Base-by-base conservation (phyloP, 2,113 vertebrate genomes). In the Psilopogon haemacephalus region DNA sequence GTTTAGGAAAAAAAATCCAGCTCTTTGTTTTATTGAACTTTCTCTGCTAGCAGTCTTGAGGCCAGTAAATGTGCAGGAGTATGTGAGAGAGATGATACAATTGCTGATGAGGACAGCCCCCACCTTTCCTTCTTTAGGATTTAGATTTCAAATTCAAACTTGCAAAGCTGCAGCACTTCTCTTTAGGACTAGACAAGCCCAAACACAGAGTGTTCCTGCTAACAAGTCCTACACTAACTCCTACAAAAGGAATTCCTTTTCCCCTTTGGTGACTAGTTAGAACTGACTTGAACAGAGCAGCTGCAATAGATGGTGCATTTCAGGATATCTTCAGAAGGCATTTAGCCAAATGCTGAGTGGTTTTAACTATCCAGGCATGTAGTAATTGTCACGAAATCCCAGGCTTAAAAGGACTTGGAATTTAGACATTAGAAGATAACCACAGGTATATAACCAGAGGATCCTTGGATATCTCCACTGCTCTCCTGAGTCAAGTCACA, bases 211-310 rank as follows among this genome's bases (percentile, higher is more conserved):
- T 68, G 81, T 91, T 92, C 60, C 86, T 79, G 82, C 71, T 95
- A 93, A 95, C 92, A 91, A 95, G 89, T 90, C 93, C 94, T 79
- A 93, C 72, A 88, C 86, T 90, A 93, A 92, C 91, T 82, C 84
- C 91, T 93, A 90, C 88, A 82, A 86, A 89, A 88, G 92, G 93
- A 89, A 79, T 94, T 94, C 96, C 93, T 93, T 91, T 77, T 95
- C 91, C 94, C 74, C 64, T 86, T 77, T 75, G 87, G 83, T 94
- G 94, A 94, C 85, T 76, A 76, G 91, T 89, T 88, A 94, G 88
- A 95, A 83, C 74, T 94, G 94, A 93, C 93, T 96, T 90, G 94
- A 97, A 94, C 62, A 95, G 90, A 95, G 79, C 91, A 94, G 93
- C 67, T 91, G 91, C 84, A 95, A 80, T 81, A 89, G 84, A 91